phyloP scores from a whole-genome alignment of 1,140 invertebrate species.

The Aleiodes sp. region DNA sequence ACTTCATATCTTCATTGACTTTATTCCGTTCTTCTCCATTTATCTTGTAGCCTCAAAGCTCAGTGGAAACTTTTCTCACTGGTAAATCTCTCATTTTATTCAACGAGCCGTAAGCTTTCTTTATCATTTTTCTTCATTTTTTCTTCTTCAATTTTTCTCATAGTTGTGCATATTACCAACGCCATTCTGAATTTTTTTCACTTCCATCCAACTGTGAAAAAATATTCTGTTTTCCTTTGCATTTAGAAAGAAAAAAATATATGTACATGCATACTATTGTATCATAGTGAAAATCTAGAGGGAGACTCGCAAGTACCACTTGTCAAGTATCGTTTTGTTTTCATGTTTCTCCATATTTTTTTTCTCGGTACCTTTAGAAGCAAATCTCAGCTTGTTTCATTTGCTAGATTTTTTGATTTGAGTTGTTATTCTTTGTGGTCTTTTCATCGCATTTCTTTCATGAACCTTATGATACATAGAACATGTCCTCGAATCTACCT shows the following conservation, averaged over 20 bases:
- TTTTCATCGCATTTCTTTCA: neutral
- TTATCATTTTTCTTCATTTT: slow-evolving; percentile 10
- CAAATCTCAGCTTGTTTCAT: neutral
- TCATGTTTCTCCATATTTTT: no score
- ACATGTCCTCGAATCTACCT: neutral
- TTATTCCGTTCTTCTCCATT: slow-evolving; percentile 12
- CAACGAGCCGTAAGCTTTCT: neutral
- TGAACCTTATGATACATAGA: neutral
- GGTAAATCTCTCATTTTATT: neutral
- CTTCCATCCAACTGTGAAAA: neutral
- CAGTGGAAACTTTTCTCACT: slow-evolving; percentile 13
- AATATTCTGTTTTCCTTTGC: neutral
- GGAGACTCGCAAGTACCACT: neutral
- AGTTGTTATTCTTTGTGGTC: neutral
- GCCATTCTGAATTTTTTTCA: neutral
- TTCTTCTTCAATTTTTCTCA: neutral
- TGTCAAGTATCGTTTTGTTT: neutral
- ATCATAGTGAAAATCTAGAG: neutral
- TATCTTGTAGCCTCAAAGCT: slow-evolving; percentile 14
- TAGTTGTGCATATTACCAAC: neutral
- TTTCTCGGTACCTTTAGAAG: neutral
- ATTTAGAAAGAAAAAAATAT: no score
- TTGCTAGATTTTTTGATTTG: neutral
- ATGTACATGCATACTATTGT: neutral
- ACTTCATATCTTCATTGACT: slow-evolving; percentile 11